Percentiles rank a stretch among this genome's conserved stretches.
Evolutionary conservation across 2,797 vertebrate species (phyloP).

Genomic region (Malacoctenus gilli): DNA sequence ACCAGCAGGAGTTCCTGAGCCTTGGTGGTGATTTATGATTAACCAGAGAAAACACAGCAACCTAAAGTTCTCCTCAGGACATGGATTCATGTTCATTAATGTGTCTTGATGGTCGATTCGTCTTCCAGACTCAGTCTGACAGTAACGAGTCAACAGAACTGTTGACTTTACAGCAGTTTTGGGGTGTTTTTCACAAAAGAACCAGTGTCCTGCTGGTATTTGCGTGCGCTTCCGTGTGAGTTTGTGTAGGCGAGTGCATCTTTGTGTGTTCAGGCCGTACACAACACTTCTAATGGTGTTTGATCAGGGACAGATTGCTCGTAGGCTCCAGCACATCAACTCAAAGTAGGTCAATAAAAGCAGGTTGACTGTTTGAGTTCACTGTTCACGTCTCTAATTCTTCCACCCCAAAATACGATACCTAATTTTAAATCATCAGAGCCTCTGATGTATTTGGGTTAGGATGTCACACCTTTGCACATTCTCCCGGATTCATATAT

Average conservation of each 20-base stretch:
- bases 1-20: too few species aligned
- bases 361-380: slow-evolving; percentile 78
- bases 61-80: too few species aligned
- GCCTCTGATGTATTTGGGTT: slow-evolving; percentile 75
- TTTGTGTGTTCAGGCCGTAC: slow-evolving; percentile 12
- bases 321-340: slow-evolving; percentile 51
- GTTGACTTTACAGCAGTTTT: too few species aligned
- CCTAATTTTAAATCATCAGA: slow-evolving; percentile 76
- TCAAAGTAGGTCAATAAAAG: slow-evolving; percentile 75
- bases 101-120: too few species aligned
- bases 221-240: background rate
- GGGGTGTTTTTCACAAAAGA: too few species aligned
- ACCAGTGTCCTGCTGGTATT: background rate
- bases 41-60: too few species aligned
- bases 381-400: slow-evolving; percentile 52
- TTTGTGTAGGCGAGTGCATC: background rate
- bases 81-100: too few species aligned
- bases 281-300: slow-evolving; percentile 39
- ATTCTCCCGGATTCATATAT: slow-evolving; percentile 47
- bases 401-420: slow-evolving; percentile 46
- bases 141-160: too few species aligned
- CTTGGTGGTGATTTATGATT: too few species aligned
- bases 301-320: slow-evolving; percentile 56
- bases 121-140: too few species aligned
- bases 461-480: slow-evolving; percentile 64